phyloP scores from a whole-genome alignment of 2,888 invertebrate species.

The Eucera pruinosa region DNA sequence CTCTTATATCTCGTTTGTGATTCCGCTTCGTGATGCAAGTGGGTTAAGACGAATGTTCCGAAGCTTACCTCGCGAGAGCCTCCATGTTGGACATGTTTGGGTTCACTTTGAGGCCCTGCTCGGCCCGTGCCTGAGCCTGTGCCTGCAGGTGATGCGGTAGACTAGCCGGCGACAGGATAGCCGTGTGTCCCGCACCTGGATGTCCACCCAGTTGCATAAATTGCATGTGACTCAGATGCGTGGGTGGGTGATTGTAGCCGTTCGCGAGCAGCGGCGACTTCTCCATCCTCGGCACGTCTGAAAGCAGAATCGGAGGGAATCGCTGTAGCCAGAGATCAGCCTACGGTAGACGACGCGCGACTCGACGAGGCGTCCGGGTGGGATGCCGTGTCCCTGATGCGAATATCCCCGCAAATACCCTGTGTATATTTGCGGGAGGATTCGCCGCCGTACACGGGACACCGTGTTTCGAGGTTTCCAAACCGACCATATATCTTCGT shows the following conservation, averaged over 20 bases:
- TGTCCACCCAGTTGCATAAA: constrained; percentile 95
- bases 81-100: constrained; percentile 94
- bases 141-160: constrained; percentile 90
- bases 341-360: too few relatives aligned
- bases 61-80: constrained; percentile 92
- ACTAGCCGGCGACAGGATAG: constrained; percentile 95
- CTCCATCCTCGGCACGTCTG: constrained; percentile 95
- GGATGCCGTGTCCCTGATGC: too few relatives aligned
- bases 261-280: constrained; percentile 96
- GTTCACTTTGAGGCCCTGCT: constrained; percentile 93
- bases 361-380: too few relatives aligned
- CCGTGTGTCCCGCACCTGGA: constrained; percentile 89
- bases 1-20: too few relatives aligned
- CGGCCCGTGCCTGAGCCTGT: constrained; percentile 89
- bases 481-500: constrained; percentile 38
- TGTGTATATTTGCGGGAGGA: constrained; percentile 33
- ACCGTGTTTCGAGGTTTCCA: constrained; percentile 17
- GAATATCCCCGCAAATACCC: constrained; percentile 31
- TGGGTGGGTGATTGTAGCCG: constrained; percentile 97
- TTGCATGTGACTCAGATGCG: constrained; percentile 96
- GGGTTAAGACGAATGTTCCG: too few relatives aligned
- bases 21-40: too few relatives aligned
- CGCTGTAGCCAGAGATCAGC: too few relatives aligned
- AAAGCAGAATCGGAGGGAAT: constrained; percentile 30
- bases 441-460: not conserved